Percentiles rank a stretch among this genome's conserved stretches.
Evolutionary conservation across 2,888 invertebrate genomes (phyloP).

Genomic region (Zele albiditarsus): DNA sequence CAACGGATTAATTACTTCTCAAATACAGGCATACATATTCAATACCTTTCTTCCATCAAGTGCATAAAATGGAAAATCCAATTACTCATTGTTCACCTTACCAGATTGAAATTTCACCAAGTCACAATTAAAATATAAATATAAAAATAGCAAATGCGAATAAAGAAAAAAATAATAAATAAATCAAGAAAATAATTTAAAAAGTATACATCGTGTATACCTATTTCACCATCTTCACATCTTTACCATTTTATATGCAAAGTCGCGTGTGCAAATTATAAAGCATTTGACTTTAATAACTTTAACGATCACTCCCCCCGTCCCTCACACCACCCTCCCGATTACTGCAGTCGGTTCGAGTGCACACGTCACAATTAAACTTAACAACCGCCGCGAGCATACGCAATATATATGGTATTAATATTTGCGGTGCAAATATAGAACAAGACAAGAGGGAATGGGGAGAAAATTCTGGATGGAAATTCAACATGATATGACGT

Average conservation of each 20-base stretch:
- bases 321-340: constrained; percentile 37
- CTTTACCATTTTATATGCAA: constrained; percentile 19
- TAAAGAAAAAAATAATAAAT: not conserved
- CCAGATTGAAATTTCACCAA: not conserved
- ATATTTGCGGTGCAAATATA: constrained; percentile 33
- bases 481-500: constrained; percentile 22
- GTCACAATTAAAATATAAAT: not conserved
- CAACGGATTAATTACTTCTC: no score
- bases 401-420: constrained; percentile 38
- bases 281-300: constrained; percentile 53
- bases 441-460: constrained; percentile 31
- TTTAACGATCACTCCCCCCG: constrained; percentile 46
- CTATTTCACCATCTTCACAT: not conserved
- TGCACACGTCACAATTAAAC: constrained; percentile 57
- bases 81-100: no score
- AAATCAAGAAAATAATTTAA: not conserved
- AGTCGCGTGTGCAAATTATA: constrained; percentile 49
- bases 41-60: no score
- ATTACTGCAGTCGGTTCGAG: constrained; percentile 50
- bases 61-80: no score
- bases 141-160: not conserved
- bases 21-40: no score
- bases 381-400: constrained; percentile 53
- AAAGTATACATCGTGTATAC: not conserved
- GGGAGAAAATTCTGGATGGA: not conserved